Conservation (phyloP, 2,888 invertebrate species). For the Caenorhabditis drosophilae region DNA sequence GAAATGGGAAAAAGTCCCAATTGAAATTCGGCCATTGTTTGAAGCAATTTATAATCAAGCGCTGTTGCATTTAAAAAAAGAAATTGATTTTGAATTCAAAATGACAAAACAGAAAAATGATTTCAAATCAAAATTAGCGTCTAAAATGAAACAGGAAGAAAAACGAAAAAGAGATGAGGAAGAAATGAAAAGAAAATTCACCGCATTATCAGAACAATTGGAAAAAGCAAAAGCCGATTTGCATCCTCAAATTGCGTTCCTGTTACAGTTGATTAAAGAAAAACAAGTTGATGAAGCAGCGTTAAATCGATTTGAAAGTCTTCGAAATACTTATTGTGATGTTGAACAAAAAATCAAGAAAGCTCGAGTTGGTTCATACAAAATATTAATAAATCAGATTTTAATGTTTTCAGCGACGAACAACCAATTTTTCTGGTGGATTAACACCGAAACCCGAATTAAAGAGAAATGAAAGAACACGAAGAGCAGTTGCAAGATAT, state of each 20-base stretch:
- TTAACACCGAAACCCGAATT: conserved; percentile 34
- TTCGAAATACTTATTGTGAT: conserved; percentile 30
- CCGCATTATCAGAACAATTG: conserved; percentile 10
- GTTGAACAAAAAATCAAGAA: conserved; percentile 29
- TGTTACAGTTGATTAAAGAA: conserved; percentile 15
- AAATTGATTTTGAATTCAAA: conserved; percentile 20
- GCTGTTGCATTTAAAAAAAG: conserved; percentile 14
- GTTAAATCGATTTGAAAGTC: conserved; percentile 22
- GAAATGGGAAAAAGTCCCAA: conserved; percentile 28
- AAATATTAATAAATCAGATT: neutral
- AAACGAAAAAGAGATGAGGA: conserved; percentile 24
- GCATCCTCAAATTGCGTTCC: conserved; percentile 17
- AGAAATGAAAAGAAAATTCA: conserved; percentile 6
- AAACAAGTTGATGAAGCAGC: conserved; percentile 14
- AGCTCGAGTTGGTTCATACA: conserved; percentile 20
- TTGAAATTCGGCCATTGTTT: conserved; percentile 18
- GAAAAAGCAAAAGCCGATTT: conserved; percentile 22
- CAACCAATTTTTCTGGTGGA: conserved; percentile 10
- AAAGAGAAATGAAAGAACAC: conserved; percentile 24
- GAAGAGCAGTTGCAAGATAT: conserved; percentile 20
- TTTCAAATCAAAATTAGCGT: conserved; percentile 7
- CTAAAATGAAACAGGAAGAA: conserved; percentile 13
- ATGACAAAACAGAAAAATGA: conserved; percentile 10
- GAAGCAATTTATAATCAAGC: conserved; percentile 20
- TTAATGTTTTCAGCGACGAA: conserved; percentile 18